These are phyloP conservation scores for Rhagoletis zephyria DNA, from an alignment of 1,140 invertebrate genomes.

Conservation along the genomic window DNA sequence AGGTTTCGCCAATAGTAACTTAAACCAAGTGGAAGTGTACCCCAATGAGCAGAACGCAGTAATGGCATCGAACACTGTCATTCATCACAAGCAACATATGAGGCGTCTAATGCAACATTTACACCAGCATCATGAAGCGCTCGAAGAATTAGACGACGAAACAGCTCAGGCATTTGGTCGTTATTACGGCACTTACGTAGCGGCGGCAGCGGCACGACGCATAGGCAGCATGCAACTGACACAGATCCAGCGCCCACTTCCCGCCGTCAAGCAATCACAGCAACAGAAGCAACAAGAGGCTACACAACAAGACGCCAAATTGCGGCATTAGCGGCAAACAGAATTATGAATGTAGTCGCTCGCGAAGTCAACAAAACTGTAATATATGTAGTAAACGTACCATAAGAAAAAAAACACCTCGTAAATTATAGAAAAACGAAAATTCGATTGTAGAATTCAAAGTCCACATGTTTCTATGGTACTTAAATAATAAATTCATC, in stretches of 20 bases:
- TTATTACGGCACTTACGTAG: slow-evolving; percentile 68
- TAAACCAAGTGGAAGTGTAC: neutral
- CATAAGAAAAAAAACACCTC: neutral
- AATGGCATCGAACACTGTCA: neutral
- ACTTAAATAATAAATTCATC: neutral
- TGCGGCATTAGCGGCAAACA: neutral
- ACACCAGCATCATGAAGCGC: slow-evolving; percentile 35
- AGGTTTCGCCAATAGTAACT: no score
- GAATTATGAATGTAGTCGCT: neutral
- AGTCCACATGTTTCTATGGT: neutral
- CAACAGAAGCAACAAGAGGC: neutral
- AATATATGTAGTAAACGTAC: neutral
- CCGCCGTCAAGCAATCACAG: neutral
- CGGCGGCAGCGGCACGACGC: slow-evolving; percentile 63
- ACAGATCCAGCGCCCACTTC: neutral
- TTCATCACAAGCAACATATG: neutral
- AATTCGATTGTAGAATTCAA: neutral
- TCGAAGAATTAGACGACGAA: neutral
- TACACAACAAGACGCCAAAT: neutral
- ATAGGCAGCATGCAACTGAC: neutral
- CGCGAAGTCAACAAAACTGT: neutral
- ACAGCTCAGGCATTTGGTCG: slow-evolving; percentile 62
- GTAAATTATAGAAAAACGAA: neutral
- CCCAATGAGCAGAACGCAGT: neutral
- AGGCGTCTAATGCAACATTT: slow-evolving; percentile 1